These are phyloP conservation scores for Brachypteracias leptosomus DNA, from an alignment of 2,113 vertebrate species.

Conservation along the genomic window DNA sequence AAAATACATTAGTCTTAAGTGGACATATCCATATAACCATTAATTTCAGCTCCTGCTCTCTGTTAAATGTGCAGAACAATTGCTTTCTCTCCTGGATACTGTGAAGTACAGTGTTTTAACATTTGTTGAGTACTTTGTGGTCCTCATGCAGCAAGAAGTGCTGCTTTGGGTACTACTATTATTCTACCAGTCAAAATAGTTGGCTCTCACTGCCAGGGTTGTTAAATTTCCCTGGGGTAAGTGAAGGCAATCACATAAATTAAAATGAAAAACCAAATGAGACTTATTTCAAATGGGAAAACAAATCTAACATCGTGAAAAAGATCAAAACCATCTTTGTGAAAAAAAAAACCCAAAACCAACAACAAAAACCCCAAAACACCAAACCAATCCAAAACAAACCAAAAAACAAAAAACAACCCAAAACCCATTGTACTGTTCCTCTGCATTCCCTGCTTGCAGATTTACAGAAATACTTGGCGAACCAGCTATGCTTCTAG, in stretches of 20 bases:
- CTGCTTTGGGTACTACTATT: not conserved
- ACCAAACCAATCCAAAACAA: not conserved
- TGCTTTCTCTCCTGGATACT: not conserved
- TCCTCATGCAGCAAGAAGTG: not conserved
- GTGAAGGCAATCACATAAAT: not conserved
- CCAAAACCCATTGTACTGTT: accelerated
- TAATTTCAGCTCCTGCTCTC: not conserved
- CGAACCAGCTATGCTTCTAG: not conserved
- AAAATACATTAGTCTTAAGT: not conserved
- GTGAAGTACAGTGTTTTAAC: not conserved
- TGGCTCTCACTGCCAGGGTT: not conserved
- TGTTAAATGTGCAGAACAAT: not conserved
- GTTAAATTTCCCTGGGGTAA: not conserved
- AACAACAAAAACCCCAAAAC: too few relatives aligned
- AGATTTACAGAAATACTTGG: not conserved
- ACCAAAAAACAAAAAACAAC: not conserved
- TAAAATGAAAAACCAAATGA: not conserved
- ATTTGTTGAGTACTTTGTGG: not conserved
- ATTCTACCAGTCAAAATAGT: not conserved
- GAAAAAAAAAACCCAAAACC: not conserved
- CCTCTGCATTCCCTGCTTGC: not conserved
- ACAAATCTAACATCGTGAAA: not conserved
- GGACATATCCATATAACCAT: not conserved
- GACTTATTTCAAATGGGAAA: not conserved
- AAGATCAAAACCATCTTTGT: not conserved